Evolutionary conservation across 1,140 invertebrate species (phyloP), one percentile per base, ranked within the genome.

Genomic region (Lordiphosa clarofinis): DNA sequence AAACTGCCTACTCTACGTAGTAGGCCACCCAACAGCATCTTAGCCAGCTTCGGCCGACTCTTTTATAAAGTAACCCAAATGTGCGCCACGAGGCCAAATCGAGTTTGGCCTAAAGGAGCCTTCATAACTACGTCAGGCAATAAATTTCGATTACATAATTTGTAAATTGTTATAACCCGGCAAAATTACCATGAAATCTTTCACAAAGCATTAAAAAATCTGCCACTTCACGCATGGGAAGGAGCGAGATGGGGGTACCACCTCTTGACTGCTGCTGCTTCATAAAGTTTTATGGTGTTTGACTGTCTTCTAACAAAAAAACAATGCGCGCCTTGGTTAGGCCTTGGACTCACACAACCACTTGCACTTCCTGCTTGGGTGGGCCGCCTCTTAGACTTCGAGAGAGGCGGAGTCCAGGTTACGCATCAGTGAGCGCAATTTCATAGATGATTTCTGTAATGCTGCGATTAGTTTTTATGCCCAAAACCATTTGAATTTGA

Each of bases 141-240:
- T 81, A 81, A 81, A 81, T 81, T 81, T 76, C 76, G 76, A 81
- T 81, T 82, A 64, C 76, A 81, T 81, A 81, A 81, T 81, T 81
- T 81, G 76, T 64, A 81, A 81, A 81, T 81, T 81, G 76, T 81
- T 81, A 81, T 81, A 81, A 81, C 76, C 76, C 76, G 62, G 58
- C 70, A 63, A 75, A 81, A 82, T 81, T 82, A 81, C 76, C 76
- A 82, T 81, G 76, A 81, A 81, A 81, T 81, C 76, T 75, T 64
- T 82, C 50, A 79, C 75, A 75, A 72, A 49, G 67, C 76, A 82
- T 81, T 82, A 64, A 70, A 56, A 82, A 64, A 81, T 82, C 76
- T 81, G 76, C 66, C 76, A 82, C 72, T 82, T 81, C 71, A 47
- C 42, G 74, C 57, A 48, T 31, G 37, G 11, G 46, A 21, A 28